Conservation (phyloP, 2,797 vertebrate species). For the Chloroceryle inda region DNA sequence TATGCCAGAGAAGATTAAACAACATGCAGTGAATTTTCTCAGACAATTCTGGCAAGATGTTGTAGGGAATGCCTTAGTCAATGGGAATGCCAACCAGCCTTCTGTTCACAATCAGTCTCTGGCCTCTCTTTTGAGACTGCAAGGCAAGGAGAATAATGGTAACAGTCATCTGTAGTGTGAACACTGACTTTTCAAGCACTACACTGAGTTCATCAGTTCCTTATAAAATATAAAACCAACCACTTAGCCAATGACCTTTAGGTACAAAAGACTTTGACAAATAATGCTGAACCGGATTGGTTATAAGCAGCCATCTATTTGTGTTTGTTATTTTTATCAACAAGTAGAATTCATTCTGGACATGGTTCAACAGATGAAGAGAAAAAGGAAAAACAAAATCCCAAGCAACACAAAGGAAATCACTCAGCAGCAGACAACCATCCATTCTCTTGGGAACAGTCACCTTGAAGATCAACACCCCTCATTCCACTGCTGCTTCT, state of each 20-base stretch:
- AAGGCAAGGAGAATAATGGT: background rate
- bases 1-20: background rate
- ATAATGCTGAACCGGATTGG: background rate
- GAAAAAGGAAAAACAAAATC: background rate
- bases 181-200: background rate
- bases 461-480: background rate
- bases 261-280: background rate
- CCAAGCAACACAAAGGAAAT: background rate
- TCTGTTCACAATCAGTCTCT: background rate
- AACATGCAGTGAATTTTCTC: background rate
- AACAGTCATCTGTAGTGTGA: background rate
- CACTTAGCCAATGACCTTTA: background rate
- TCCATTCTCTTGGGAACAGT: background rate
- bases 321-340: background rate
- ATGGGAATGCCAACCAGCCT: background rate
- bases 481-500: background rate
- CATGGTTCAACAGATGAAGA: background rate
- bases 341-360: background rate
- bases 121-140: background rate
- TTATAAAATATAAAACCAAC: background rate
- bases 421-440: background rate
- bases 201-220: background rate
- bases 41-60: background rate
- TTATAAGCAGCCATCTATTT: background rate
- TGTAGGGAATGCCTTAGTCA: background rate